Conservation (phyloP, 2,888 invertebrate genomes). For the Dryomyza anilis region DNA sequence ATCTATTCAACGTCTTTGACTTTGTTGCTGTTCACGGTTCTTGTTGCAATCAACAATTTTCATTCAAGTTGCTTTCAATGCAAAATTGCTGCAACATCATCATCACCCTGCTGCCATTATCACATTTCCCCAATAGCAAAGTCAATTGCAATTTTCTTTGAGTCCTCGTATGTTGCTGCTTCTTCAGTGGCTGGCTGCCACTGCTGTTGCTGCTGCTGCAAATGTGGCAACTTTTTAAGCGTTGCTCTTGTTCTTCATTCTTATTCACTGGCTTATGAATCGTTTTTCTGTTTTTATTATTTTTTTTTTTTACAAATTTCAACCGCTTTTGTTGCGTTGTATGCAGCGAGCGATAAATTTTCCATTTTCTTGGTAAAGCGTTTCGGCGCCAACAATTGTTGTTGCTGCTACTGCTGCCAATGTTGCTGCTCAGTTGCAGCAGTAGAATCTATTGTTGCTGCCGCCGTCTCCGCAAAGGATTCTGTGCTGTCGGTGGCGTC, state of each 20-base stretch:
- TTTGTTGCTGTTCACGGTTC: not conserved
- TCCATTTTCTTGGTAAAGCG: slow-evolving; percentile 53
- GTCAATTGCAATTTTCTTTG: slow-evolving; percentile 17
- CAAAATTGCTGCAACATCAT: slow-evolving; percentile 5
- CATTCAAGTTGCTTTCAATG: slow-evolving; percentile 12
- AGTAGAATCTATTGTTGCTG: slow-evolving; percentile 34
- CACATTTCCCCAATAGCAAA: not conserved
- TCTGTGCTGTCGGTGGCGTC: slow-evolving; percentile 44
- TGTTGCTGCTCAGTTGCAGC: slow-evolving; percentile 22
- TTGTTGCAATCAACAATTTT: slow-evolving; percentile 14
- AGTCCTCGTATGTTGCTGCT: not conserved
- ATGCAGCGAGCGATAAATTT: slow-evolving; percentile 43
- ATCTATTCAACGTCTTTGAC: slow-evolving; percentile 25
- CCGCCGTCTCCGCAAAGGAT: slow-evolving; percentile 8
- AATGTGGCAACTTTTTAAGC: slow-evolving; percentile 9
- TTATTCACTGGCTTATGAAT: slow-evolving; percentile 10
- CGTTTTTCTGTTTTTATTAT: no score
- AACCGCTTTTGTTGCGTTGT: slow-evolving; percentile 1
- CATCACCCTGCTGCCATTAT: not conserved
- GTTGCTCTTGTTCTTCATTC: slow-evolving; percentile 5
- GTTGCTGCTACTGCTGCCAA: slow-evolving; percentile 26
- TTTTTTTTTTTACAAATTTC: slow-evolving; percentile 13
- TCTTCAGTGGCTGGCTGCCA: not conserved
- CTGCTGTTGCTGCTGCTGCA: not conserved
- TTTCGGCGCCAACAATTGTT: slow-evolving; percentile 30